phyloP scores from a whole-genome alignment of 1,140 invertebrate genomes.

The Lasioglossum baleicum region DNA sequence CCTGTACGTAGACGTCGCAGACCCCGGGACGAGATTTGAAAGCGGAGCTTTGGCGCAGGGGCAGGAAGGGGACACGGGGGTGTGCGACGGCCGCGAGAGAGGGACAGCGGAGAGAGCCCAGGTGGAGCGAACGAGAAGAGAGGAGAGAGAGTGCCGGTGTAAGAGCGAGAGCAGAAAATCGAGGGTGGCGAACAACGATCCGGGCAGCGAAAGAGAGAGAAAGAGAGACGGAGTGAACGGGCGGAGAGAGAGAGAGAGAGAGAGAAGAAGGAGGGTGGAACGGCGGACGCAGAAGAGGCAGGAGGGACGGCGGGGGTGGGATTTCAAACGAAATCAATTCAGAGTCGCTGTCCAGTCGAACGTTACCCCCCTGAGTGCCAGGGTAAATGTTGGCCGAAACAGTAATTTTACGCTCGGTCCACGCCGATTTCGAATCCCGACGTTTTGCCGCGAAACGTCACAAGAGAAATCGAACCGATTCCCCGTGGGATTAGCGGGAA shows the following conservation, averaged over 20 bases:
- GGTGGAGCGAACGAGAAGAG: conserved; percentile 10
- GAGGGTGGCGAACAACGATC: conserved; percentile 36
- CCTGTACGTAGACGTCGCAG: conserved; percentile 54
- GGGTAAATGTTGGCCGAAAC: conserved; percentile 78
- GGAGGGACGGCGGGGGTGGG: conserved; percentile 60
- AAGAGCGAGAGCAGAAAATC: conserved; percentile 51
- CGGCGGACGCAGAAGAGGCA: conserved; percentile 59
- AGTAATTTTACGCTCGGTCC: conserved; percentile 76
- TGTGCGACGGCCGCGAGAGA: conserved; percentile 11
- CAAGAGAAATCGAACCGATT: conserved; percentile 62
- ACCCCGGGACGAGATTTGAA: conserved; percentile 57
- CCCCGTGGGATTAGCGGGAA: conserved; percentile 57
- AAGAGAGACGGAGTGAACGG: conserved; percentile 15
- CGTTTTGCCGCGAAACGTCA: conserved; percentile 75
- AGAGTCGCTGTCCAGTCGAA: conserved; percentile 75
- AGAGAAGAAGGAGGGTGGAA: conserved; percentile 37
- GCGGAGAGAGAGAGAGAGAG: conserved; percentile 43
- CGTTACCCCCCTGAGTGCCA: conserved; percentile 69
- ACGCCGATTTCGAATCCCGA: conserved; percentile 64
- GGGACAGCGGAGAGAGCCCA: too few relatives aligned
- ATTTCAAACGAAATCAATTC: conserved; percentile 80
- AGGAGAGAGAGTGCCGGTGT: conserved; percentile 29
- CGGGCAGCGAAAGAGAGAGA: conserved; percentile 30
- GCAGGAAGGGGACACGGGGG: conserved; percentile 23
- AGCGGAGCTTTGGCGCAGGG: conserved; percentile 19